A percentile compares a stretch with the other conserved stretches of the same genome.
Conservation (phyloP, 1,140 invertebrate genomes). For the Drosophila rhopaloa region DNA sequence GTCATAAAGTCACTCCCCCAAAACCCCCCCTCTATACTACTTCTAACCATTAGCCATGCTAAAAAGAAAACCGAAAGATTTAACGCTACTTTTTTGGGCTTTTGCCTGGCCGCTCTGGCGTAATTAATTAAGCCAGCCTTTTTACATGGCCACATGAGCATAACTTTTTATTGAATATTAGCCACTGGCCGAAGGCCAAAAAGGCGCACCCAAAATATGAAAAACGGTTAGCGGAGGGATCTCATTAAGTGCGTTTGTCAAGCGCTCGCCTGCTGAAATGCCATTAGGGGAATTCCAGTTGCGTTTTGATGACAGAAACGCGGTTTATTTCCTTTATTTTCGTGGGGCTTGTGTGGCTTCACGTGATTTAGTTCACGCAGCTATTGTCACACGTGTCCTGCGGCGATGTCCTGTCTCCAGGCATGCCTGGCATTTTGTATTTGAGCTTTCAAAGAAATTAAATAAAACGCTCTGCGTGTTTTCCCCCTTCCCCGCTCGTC, state of each 20-base stretch:
- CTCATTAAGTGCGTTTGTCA: slow-evolving; percentile 77
- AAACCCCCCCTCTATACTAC: background rate
- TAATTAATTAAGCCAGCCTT: slow-evolving; percentile 75
- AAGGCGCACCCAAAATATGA: slow-evolving; percentile 39
- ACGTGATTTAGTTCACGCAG: slow-evolving; percentile 66
- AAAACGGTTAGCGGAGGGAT: slow-evolving; percentile 13
- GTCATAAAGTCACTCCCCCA: slow-evolving; percentile 63
- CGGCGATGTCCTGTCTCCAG: slow-evolving; percentile 38
- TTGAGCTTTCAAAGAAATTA: slow-evolving; percentile 83
- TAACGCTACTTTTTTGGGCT: slow-evolving; percentile 65
- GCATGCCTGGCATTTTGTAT: slow-evolving; percentile 78
- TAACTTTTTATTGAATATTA: slow-evolving; percentile 83
- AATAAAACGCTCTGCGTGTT: slow-evolving; percentile 83
- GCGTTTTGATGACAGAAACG: slow-evolving; percentile 74
- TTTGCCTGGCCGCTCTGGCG: slow-evolving; percentile 19
- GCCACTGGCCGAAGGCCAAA: slow-evolving; percentile 36
- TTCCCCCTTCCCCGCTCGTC: background rate
- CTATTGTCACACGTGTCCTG: slow-evolving; percentile 69
- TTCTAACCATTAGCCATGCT: slow-evolving; percentile 23
- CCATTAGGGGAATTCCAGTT: slow-evolving; percentile 67
- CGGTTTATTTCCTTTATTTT: slow-evolving; percentile 22
- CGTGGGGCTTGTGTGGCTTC: slow-evolving; percentile 26
- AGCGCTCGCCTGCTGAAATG: slow-evolving; percentile 65
- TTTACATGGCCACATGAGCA: slow-evolving; percentile 73
- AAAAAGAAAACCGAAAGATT: slow-evolving; percentile 62